Evolutionary conservation across 1,140 invertebrate species (phyloP).

Genomic region (Meloidogyne hapla): DNA sequence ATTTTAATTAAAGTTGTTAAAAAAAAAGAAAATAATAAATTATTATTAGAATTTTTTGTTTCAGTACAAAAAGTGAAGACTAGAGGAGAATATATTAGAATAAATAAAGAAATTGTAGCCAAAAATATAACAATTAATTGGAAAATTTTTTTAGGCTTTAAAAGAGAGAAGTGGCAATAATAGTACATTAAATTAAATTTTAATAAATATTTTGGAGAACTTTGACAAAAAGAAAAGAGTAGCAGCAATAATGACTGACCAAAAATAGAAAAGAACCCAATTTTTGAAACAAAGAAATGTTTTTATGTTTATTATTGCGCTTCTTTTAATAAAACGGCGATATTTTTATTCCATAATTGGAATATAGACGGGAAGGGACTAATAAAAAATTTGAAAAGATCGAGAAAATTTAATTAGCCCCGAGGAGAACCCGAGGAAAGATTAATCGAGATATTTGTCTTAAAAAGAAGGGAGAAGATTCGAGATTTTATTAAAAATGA

Average conservation of each 20-base stretch:
- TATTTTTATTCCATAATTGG: background rate
- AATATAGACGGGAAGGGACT: background rate
- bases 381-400: background rate
- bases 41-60: background rate
- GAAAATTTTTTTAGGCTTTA: slow-evolving; percentile 6
- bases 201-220: too few relatives aligned
- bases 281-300: slow-evolving; percentile 3
- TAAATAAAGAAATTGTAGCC: background rate
- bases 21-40: background rate
- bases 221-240: too few relatives aligned
- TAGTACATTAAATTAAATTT: background rate
- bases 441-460: too few relatives aligned
- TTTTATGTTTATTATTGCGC: background rate
- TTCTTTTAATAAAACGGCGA: slow-evolving; percentile 5
- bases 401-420: too few relatives aligned
- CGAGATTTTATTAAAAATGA: too few relatives aligned
- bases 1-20: background rate
- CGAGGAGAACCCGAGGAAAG: too few relatives aligned
- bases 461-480: too few relatives aligned
- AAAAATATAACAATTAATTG: slow-evolving; percentile 4
- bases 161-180: background rate
- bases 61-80: background rate
- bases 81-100: background rate
- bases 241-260: too few relatives aligned
- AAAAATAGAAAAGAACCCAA: background rate